Percentiles rank a stretch among this genome's conserved stretches.
Conservation (phyloP, 1,140 invertebrate genomes). For the Stegodyphus mimosarum region DNA sequence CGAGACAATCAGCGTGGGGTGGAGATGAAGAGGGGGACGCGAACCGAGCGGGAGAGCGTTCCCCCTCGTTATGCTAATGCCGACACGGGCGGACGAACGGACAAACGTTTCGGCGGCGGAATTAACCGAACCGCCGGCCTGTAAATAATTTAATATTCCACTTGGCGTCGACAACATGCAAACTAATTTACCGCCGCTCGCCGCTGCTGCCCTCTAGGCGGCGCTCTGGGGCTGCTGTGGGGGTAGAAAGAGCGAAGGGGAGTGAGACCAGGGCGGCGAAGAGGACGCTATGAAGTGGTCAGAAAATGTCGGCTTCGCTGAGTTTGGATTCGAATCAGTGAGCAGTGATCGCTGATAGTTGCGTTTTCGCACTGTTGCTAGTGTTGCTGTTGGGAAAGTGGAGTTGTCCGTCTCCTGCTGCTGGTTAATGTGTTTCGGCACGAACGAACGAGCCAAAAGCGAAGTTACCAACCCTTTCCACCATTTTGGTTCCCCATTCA, state of each 20-base stretch:
- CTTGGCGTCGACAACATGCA: slow-evolving; percentile 57
- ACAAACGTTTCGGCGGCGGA: slow-evolving; percentile 60
- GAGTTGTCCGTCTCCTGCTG: slow-evolving; percentile 54
- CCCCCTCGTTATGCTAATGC: slow-evolving; percentile 59
- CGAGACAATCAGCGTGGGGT: slow-evolving; percentile 42
- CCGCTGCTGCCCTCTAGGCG: slow-evolving; percentile 32
- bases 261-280: background rate
- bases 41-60: background rate
- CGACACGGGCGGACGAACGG: slow-evolving; percentile 50
- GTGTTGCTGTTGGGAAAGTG: background rate
- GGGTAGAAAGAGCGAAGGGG: background rate
- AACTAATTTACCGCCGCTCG: slow-evolving; percentile 60
- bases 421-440: slow-evolving; percentile 52
- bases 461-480: background rate
- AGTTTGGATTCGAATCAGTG: slow-evolving; percentile 52
- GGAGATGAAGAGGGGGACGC: slow-evolving; percentile 1
- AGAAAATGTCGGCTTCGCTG: slow-evolving; percentile 52
- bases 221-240: background rate
- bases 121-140: slow-evolving; percentile 59
- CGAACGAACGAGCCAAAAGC: background rate
- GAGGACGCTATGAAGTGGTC: slow-evolving; percentile 57
- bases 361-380: slow-evolving; percentile 27
- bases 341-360: slow-evolving; percentile 59
- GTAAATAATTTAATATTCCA: slow-evolving; percentile 61
- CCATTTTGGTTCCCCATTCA: slow-evolving; percentile 29